phyloP scores from a whole-genome alignment of 2,797 vertebrate species.

The Lerista edwardsae region DNA sequence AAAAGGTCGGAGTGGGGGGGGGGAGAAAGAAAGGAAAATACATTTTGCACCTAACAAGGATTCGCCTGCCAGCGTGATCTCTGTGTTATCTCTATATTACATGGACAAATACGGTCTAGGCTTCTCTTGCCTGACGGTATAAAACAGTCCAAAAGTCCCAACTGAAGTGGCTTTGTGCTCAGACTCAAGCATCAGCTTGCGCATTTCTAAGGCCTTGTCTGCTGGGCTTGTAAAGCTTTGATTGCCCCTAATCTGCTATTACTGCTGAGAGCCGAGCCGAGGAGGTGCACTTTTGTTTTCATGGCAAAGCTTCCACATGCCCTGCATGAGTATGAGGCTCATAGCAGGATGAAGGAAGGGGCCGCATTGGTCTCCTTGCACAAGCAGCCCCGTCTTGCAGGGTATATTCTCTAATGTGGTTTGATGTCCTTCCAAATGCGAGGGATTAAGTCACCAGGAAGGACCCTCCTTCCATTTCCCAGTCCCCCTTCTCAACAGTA shows the following conservation, averaged over 20 bases:
- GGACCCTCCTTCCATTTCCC: slow-evolving; percentile 59
- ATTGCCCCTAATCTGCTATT: slow-evolving; percentile 6
- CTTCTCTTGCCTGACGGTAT: neutral
- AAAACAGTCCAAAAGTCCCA: neutral
- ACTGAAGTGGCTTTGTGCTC: neutral
- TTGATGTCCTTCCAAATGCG: slow-evolving; percentile 67
- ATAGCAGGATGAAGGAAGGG: slow-evolving; percentile 38
- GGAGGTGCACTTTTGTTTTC: slow-evolving; percentile 1
- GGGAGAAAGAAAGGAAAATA: neutral
- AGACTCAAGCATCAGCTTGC: neutral
- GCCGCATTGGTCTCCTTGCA: slow-evolving; percentile 52
- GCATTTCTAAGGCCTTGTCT: neutral
- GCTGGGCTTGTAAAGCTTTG: neutral
- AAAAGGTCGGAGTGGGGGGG: neutral
- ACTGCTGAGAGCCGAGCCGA: slow-evolving; percentile 21
- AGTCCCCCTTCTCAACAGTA: slow-evolving; percentile 51
- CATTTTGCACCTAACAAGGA: neutral
- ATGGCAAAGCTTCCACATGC: slow-evolving; percentile 28
- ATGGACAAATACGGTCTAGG: neutral
- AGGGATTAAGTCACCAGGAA: slow-evolving; percentile 68
- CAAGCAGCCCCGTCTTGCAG: slow-evolving; percentile 48
- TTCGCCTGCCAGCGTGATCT: neutral
- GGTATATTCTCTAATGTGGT: slow-evolving; percentile 50
- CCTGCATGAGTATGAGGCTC: slow-evolving; percentile 42
- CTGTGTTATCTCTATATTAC: slow-evolving; percentile 8